phyloP scores from a whole-genome alignment of 2,113 vertebrate genomes.

The Toxotes jaculatrix region DNA sequence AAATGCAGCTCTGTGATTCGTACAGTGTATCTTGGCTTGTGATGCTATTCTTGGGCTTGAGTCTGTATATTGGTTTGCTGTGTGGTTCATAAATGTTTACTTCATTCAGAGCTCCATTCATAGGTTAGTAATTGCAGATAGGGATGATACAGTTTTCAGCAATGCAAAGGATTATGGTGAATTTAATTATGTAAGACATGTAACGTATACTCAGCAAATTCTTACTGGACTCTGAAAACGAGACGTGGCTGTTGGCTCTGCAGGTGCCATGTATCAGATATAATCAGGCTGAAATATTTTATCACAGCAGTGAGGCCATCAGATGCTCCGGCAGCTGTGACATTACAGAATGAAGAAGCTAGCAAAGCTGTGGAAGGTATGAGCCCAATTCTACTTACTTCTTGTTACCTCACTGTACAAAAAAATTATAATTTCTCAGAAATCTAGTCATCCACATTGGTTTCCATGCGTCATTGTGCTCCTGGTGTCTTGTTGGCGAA shows the following conservation, averaged over 20 bases:
- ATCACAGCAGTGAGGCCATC: slow-evolving; percentile 6
- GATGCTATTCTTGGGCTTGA: slow-evolving; percentile 1
- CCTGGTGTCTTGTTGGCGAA: not conserved
- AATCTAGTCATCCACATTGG: not conserved
- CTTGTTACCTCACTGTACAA: not conserved
- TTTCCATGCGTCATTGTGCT: not conserved
- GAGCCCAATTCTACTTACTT: too few relatives aligned
- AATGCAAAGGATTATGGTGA: not conserved
- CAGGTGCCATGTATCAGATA: not conserved
- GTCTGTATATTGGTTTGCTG: not conserved
- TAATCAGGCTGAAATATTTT: slow-evolving; percentile 26
- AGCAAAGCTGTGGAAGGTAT: slow-evolving; percentile 3
- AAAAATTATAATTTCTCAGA: not conserved
- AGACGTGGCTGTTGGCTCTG: not conserved
- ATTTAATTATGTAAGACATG: not conserved
- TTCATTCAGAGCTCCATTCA: too few relatives aligned
- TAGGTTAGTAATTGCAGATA: not conserved
- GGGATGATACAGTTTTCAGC: not conserved
- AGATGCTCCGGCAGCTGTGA: slow-evolving; percentile 7
- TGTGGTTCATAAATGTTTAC: not conserved
- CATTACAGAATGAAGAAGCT: not conserved
- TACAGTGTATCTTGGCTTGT: not conserved
- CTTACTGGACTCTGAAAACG: not conserved
- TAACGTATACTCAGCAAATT: not conserved
- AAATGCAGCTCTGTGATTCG: not conserved